These are phyloP conservation scores for Muntiacus muntjak DNA, from an alignment of 2,113 vertebrate species.

Conservation along the genomic window DNA sequence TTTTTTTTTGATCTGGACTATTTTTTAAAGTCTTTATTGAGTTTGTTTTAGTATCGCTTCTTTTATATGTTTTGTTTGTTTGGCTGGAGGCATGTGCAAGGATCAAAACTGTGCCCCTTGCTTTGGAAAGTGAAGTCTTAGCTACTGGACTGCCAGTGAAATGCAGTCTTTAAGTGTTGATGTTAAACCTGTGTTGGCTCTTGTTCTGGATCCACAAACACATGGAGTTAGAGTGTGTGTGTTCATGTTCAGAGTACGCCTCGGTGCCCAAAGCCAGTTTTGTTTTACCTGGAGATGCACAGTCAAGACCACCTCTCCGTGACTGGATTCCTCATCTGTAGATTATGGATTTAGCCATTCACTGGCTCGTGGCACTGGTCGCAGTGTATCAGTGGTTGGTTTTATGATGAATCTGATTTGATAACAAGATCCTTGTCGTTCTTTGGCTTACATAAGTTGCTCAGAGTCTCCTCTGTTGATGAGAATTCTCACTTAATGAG, in stretches of 20 bases:
- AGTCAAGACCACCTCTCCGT: too few species aligned
- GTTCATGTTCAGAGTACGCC: neutral
- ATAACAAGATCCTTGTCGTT: neutral
- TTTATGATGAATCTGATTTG: neutral
- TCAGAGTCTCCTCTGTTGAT: neutral
- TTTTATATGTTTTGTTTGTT: neutral
- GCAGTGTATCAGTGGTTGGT: neutral
- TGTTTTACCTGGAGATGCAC: neutral
- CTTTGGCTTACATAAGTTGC: neutral
- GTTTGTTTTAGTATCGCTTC: neutral
- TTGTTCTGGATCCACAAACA: neutral
- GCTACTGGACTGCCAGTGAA: neutral
- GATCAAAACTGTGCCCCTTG: neutral
- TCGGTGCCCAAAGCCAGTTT: neutral
- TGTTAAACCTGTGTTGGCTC: neutral
- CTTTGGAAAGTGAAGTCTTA: neutral
- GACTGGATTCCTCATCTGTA: neutral
- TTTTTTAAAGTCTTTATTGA: neutral
- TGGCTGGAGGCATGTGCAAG: neutral
- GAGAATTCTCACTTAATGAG: neutral
- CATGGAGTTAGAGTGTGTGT: neutral
- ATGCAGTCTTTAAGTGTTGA: neutral
- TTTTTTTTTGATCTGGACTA: neutral
- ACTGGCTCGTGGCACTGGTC: neutral
- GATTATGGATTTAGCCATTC: rapidly evolving